Base-by-base conservation (phyloP, 2,888 invertebrate species). In the Tenthredo livida region DNA sequence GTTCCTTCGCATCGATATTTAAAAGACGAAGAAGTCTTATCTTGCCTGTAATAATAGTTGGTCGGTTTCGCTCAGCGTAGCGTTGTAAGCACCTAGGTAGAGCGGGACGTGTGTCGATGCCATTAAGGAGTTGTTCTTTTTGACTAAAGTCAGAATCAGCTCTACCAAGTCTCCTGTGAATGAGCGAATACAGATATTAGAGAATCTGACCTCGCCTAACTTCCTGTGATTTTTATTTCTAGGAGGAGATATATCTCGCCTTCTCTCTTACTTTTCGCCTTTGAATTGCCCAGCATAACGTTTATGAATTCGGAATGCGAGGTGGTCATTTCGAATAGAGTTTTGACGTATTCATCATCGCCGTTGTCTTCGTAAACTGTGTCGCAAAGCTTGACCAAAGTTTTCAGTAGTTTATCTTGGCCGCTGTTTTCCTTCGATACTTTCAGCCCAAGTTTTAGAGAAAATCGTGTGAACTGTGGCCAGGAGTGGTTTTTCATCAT, bases 251-350 rank as follows among this genome's bases (percentile, higher is more conserved):
- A n/a, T n/a, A 33, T 17, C 54, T n/a, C 54, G 6, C n/a, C 17
- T 50, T 50, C 7, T 6, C 2, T 25, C 17, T 87, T 88, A 93
- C 93, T 89, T 91, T 94, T 94, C 25, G 88, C 86, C 47, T 78
- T 85, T 29, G 89, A 86, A 50, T 90, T 89, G 86, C 95, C 95
- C 25, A 97, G 91, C 92, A 97, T 95, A 7, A 96, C 95, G 87
- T 96, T 96, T 77, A 96, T 93, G 91, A 97, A 97, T 89, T 97
- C 96, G 0, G 97, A 97, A 93, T 97, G 97, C 0, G 96, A 96
- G 5, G 95, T 95, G 12, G 96, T 95, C 96, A 97, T 96, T 87
- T 97, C 96, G 88, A 97, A 96, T 9, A 97, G 92, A 29, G 95
- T 94, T 77, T 93, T 93, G 0, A 94, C 93, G 77, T 94, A 93